A percentile compares a stretch with the other conserved stretches of the same genome.
Evolutionary conservation across 2,113 vertebrate genomes (phyloP).

Genomic region (Pachyramphus minor): DNA sequence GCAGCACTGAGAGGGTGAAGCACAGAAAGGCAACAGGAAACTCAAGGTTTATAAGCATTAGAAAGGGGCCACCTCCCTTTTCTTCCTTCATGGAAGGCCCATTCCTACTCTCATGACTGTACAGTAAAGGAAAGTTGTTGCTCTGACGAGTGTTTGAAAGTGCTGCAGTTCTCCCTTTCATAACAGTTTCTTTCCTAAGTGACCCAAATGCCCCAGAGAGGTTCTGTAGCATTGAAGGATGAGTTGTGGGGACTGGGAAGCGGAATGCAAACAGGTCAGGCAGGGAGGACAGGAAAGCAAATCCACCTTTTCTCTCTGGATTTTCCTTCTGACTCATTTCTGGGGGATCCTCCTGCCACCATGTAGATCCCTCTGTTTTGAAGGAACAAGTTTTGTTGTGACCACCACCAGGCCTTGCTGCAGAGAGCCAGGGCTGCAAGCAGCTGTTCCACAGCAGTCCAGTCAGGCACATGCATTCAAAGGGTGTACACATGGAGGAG

Average conservation of each 20-base stretch:
- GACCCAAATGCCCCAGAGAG: slow-evolving; percentile 69
- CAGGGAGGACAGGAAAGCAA: neutral
- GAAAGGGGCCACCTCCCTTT: neutral
- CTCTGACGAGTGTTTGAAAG: neutral
- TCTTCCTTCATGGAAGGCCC: neutral
- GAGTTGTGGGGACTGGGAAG: slow-evolving; percentile 43
- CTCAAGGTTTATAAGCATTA: neutral
- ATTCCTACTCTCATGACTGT: neutral
- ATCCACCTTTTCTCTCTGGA: neutral
- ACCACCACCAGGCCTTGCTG: neutral
- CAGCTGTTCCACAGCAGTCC: neutral
- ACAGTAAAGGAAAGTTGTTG: neutral
- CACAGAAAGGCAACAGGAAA: neutral
- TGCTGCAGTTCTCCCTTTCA: slow-evolving; percentile 4
- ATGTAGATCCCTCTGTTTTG: neutral
- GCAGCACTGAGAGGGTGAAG: neutral
- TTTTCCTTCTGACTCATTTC: neutral
- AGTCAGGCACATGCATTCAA: accelerated
- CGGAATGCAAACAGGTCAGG: neutral
- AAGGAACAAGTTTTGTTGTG: neutral
- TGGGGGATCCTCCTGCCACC: neutral
- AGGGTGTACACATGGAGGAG: neutral
- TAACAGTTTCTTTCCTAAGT: slow-evolving; percentile 80
- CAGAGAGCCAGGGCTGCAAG: neutral
- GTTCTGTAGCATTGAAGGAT: slow-evolving; percentile 77